phyloP scores from a whole-genome alignment of 2,888 invertebrate species.

The Euproctis similis region DNA sequence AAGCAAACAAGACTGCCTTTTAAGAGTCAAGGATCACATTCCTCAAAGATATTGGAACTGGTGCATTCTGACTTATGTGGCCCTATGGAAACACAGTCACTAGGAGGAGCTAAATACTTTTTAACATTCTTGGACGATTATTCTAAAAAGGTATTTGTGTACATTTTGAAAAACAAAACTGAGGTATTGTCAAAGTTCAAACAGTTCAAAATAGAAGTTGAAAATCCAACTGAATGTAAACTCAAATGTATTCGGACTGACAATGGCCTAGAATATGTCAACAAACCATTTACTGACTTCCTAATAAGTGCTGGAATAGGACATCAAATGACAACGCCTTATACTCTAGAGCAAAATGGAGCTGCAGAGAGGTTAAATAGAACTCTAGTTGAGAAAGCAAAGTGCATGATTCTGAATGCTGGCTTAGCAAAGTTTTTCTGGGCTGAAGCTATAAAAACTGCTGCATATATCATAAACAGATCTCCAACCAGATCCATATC shows the following conservation, averaged over 20 bases:
- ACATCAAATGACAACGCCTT: slow-evolving; percentile 1
- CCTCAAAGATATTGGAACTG: slow-evolving; percentile 4
- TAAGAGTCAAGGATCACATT: slow-evolving; percentile 5
- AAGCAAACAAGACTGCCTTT: slow-evolving; percentile 1
- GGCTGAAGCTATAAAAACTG: too few relatives aligned
- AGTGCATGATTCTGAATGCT: slow-evolving; percentile 14
- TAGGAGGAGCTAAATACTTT: too few relatives aligned
- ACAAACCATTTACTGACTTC: neutral
- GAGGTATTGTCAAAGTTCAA: slow-evolving; percentile 9
- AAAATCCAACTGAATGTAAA: too few relatives aligned
- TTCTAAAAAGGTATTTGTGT: slow-evolving; percentile 7
- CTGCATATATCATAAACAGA: neutral
- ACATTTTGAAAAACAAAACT: slow-evolving; percentile 4
- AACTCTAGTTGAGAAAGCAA: slow-evolving; percentile 1
- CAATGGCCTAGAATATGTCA: neutral
- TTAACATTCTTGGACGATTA: slow-evolving; percentile 11
- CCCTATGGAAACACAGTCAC: too few relatives aligned
- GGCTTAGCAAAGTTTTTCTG: neutral
- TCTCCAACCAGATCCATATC: slow-evolving; percentile 3
- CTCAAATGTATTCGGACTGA: neutral
- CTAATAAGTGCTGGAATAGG: neutral
- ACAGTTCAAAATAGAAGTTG: slow-evolving; percentile 9
- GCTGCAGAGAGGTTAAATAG: neutral
- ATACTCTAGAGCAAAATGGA: slow-evolving; percentile 5
- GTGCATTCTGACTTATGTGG: too few relatives aligned